phyloP scores from a whole-genome alignment of 2,888 invertebrate species.

The Eubasilissa splendida region DNA sequence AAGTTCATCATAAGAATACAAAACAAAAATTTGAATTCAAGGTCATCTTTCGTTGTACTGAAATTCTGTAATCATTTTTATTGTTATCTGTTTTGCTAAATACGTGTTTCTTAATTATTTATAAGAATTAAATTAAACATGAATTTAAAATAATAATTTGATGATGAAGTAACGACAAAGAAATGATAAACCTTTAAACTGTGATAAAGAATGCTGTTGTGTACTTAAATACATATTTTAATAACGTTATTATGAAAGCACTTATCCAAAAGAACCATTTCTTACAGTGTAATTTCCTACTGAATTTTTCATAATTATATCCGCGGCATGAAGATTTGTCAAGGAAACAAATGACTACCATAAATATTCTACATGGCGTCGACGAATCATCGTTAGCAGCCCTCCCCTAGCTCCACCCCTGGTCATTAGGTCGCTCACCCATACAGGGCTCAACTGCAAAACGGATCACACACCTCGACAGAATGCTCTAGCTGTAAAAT shows the following conservation, averaged over 20 bases:
- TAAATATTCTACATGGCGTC: slow-evolving; percentile 38
- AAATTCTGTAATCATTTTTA: too few species aligned
- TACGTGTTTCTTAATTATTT: too few species aligned
- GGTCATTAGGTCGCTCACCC: slow-evolving; percentile 31
- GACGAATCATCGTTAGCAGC: slow-evolving; percentile 37
- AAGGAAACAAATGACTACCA: slow-evolving; percentile 26
- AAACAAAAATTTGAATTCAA: too few species aligned
- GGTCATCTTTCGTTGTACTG: too few species aligned
- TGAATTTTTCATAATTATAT: slow-evolving; percentile 39
- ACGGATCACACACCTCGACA: too few species aligned
- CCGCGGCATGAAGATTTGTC: slow-evolving; percentile 38
- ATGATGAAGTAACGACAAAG: too few species aligned
- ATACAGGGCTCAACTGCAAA: neutral
- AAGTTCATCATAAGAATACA: too few species aligned
- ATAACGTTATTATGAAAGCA: slow-evolving; percentile 10
- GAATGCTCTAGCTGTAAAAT: too few species aligned
- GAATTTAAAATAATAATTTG: too few species aligned
- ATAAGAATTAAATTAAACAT: too few species aligned
- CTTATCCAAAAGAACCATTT: slow-evolving; percentile 12
- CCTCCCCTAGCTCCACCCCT: slow-evolving; percentile 17
- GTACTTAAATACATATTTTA: neutral
- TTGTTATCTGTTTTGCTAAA: too few species aligned
- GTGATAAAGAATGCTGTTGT: neutral
- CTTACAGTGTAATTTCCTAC: slow-evolving; percentile 28
- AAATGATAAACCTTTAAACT: neutral